Base-by-base conservation (phyloP, 2,797 vertebrate species). In the Amphiprion clarkii region DNA sequence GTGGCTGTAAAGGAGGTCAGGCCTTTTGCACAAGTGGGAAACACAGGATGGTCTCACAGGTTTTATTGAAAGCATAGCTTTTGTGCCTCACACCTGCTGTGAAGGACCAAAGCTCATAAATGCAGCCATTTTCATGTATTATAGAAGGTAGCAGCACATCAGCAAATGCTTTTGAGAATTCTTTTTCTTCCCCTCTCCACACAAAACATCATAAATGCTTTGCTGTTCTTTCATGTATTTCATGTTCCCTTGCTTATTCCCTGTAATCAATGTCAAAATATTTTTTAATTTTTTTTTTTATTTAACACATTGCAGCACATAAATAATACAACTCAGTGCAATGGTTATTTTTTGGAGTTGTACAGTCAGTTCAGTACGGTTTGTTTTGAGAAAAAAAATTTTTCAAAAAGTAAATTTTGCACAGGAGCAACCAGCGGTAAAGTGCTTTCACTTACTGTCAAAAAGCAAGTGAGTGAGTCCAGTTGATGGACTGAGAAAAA, bases 1-100 rank as follows among this genome's bases (percentile, higher is more conserved):
- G 31, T n/a, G 52, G 76, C 69, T 74, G 63, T n/a, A 84, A 88
- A 81, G 59, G 14, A 77, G 70, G 80, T 81, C 74, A 68, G 29
- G 12, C 23, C 57, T 39, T 82, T 33, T 76, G 25, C 58, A 71
- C 48, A 36, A 76, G 58, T 68, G 48, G 54, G 51, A 63, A 57
- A 67, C 31, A 66, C 44, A 64, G 62, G 39, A 82, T 78, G 60
- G 53, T 40, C 17, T 48, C 10, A 11, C 40, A 14, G 56, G 23
- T 31, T 64, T 58, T 48, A 42, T 29, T 69, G 71, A 71, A 55
- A 81, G 7, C 6, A 4, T 23, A 12, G 40, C 29, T 25, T 51
- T 29, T 58, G 31, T 33, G 56, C 40, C 8, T 44, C 29, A 56
- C 60, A 64, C n/a, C 54, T 65, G 16, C 68, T 49, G 31, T 36